Evolutionary conservation across 2,113 vertebrate genomes (phyloP), one percentile per base, ranked within the genome.

Genomic region (Sisor rabdophorus): DNA sequence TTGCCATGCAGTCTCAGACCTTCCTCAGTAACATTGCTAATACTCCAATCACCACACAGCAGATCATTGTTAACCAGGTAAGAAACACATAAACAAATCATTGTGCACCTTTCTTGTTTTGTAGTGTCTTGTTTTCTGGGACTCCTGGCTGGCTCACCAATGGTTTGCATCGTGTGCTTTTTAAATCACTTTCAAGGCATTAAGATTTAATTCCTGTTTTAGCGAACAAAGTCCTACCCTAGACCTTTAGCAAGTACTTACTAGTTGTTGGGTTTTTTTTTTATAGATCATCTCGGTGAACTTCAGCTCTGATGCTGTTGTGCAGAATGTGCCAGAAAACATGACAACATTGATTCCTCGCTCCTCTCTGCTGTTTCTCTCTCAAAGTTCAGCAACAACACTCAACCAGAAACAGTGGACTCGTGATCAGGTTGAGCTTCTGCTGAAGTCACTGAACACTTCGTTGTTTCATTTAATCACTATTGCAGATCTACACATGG

Each of bases 401-500:
- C 36, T 92, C 58, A 92, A 93, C 81, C 59, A 16, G 64, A 92
- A 91, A 85, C 85, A 30, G 11, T 93, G 92, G 92, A 88, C 79
- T 59, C 12, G 0, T 0, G 61, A 86, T 26, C 92, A 93, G 89
- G 92, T 93, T 3, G 0, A 13, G 12, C 16, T 40, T 65, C 24
- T 22, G 20, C 40, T 53, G 11, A 32, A 44, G 5, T 44, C 40
- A 44, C 40, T 44, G 40, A 44, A 44, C 40, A 44, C 40, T 44
- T 44, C 8, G 5, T 4, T 44, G 10, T 44, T 44, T 17, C 13
- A 60, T 10, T 17, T 60, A 8, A 60, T 60, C 28, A 60, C 16
- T 19, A 32, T 15, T 60, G 58, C 4, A 4, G 17, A 11, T 32
- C 58, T 60, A 60, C 22, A 24, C 7, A 10, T n/a, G 9, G 53